These are phyloP conservation scores for Trichonephila clavipes DNA, from an alignment of 1,140 invertebrate species.

Conservation along the genomic window DNA sequence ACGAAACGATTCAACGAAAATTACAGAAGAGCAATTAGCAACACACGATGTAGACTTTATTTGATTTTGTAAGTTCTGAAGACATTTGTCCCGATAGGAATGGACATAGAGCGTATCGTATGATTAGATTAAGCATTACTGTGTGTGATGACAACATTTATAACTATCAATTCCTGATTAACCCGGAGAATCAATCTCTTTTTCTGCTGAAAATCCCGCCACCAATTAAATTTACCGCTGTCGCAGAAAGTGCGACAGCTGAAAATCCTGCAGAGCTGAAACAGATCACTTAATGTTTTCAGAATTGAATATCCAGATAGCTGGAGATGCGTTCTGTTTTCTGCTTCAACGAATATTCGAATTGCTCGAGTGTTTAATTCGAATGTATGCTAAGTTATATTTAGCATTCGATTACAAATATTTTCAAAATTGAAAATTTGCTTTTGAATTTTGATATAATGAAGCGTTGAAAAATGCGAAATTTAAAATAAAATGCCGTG, in stretches of 20 bases:
- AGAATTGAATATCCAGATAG: neutral
- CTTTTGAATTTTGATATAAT: too few species aligned
- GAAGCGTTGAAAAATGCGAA: too few species aligned
- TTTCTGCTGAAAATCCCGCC: neutral
- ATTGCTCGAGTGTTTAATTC: too few species aligned
- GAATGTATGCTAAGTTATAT: too few species aligned
- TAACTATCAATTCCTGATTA: conserved; percentile 40
- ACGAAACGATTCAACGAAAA: neutral
- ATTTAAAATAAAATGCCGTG: too few species aligned
- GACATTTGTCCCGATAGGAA: neutral
- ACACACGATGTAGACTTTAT: conserved; percentile 29
- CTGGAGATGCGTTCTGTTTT: neutral
- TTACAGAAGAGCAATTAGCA: conserved; percentile 12
- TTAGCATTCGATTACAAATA: too few species aligned
- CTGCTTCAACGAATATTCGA: too few species aligned
- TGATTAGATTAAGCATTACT: conserved; percentile 21
- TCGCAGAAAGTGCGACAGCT: neutral
- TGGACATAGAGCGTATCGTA: neutral
- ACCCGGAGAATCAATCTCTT: neutral
- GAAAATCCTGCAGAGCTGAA: too few species aligned
- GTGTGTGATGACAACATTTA: conserved; percentile 4
- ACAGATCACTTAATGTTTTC: too few species aligned
- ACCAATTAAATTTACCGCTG: neutral
- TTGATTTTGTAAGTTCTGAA: neutral
- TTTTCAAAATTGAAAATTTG: too few species aligned